Conservation (phyloP, 1,140 invertebrate species). For the Macrobrachium nipponense region DNA sequence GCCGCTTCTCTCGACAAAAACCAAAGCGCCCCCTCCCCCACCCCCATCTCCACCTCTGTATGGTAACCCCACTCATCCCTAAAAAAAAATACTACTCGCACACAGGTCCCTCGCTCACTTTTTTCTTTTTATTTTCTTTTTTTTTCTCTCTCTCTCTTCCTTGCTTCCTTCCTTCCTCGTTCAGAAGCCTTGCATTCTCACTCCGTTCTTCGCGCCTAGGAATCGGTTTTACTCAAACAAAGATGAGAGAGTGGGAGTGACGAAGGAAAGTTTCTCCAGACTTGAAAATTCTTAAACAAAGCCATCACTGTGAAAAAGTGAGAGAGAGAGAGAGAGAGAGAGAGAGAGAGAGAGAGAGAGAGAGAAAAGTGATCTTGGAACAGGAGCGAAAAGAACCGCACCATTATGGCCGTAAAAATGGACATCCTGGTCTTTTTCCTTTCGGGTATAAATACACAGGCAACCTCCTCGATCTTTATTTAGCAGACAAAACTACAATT, state of each 20-base stretch:
- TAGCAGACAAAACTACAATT: no score
- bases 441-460: no score
- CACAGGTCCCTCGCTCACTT: not conserved
- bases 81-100: no score
- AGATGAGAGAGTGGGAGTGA: no score
- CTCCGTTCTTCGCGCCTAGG: not conserved
- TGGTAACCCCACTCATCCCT: not conserved
- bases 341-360: conserved; percentile 4
- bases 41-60: not conserved
- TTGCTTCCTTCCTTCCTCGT: not conserved
- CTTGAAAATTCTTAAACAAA: no score
- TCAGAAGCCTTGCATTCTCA: not conserved
- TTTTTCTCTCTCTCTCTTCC: not conserved
- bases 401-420: no score
- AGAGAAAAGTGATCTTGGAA: not conserved
- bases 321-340: conserved; percentile 19
- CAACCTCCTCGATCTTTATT: no score
- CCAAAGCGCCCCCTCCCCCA: not conserved
- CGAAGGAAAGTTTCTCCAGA: no score
- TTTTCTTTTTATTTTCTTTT: not conserved
- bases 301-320: not conserved
- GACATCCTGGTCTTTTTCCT: no score
- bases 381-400: no score
- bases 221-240: not conserved
- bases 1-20: no score